phyloP scores from a whole-genome alignment of 2,113 vertebrate genomes.

The Hystrix brachyura region DNA sequence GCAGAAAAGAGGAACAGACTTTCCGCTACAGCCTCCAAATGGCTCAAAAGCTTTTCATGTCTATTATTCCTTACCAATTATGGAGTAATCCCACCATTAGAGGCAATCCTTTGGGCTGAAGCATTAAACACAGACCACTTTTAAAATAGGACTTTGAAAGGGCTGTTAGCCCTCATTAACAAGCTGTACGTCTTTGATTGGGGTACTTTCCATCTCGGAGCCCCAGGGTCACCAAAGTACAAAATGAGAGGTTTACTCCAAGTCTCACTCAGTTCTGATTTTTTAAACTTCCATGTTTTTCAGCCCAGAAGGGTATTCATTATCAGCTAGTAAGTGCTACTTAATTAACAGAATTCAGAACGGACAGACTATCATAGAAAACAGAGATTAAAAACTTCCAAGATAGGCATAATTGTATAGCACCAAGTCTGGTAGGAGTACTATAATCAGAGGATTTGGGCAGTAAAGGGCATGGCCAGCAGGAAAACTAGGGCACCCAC shows the following conservation, averaged over 20 bases:
- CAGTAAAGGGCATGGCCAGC: not conserved
- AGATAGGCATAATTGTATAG: not conserved
- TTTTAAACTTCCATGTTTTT: not conserved
- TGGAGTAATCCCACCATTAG: not conserved
- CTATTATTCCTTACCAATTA: not conserved
- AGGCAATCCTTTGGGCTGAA: not conserved
- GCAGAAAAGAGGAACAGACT: not conserved
- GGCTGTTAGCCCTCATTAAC: not conserved
- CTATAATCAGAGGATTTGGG: not conserved
- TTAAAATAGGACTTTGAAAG: not conserved
- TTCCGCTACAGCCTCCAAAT: not conserved
- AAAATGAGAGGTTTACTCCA: not conserved
- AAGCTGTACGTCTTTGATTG: not conserved
- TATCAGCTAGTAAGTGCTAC: conserved; percentile 13
- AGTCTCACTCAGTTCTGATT: not conserved
- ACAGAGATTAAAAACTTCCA: not conserved
- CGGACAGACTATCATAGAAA: not conserved
- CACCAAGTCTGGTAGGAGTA: not conserved
- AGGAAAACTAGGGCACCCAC: not conserved
- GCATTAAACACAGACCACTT: conserved; percentile 20
- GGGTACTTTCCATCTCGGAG: conserved; percentile 1
- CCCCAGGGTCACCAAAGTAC: not conserved
- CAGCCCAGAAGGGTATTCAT: not conserved
- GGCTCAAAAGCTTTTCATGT: not conserved
- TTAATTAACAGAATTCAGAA: conserved; percentile 12